These are phyloP conservation scores for Ctenicera cuprea DNA, from an alignment of 2,888 invertebrate species.

Conservation along the genomic window DNA sequence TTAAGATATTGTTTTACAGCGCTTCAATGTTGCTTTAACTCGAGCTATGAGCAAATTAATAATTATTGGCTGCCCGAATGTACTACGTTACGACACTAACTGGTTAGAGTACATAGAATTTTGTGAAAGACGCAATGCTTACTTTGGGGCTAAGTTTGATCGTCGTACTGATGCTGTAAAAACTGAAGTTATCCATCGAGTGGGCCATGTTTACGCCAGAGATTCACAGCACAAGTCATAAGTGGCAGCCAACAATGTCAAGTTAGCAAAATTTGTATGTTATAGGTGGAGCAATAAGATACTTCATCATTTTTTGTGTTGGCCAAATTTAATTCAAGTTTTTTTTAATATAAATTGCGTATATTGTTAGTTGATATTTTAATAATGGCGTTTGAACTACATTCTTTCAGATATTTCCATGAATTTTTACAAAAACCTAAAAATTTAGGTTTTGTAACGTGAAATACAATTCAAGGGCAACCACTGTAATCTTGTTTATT, in stretches of 20 bases:
- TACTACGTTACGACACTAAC: constrained; percentile 68
- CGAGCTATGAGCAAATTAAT: constrained; percentile 84
- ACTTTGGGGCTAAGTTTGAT: constrained; percentile 66
- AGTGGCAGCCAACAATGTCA: neutral
- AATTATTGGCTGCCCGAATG: constrained; percentile 75
- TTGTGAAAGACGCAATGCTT: constrained; percentile 67
- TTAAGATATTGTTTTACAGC: constrained; percentile 70
- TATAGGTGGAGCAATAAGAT: too few species aligned
- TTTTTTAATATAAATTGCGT: too few species aligned
- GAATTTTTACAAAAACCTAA: too few species aligned
- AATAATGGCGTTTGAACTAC: too few species aligned
- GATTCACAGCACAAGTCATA: constrained; percentile 6
- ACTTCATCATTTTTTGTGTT: too few species aligned
- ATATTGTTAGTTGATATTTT: too few species aligned
- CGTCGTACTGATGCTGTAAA: constrained; percentile 22
- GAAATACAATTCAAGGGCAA: too few species aligned
- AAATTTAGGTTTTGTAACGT: too few species aligned
- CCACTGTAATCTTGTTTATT: too few species aligned
- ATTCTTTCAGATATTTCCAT: too few species aligned
- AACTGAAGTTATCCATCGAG: constrained; percentile 25
- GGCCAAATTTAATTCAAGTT: too few species aligned
- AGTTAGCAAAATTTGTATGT: too few species aligned
- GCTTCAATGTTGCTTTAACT: constrained; percentile 86
- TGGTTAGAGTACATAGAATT: constrained; percentile 71
- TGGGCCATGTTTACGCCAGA: constrained; percentile 10